A percentile compares a stretch with the other conserved stretches of the same genome.
Conservation (phyloP, 2,113 vertebrate species). For the Nesospiza acunhae region DNA sequence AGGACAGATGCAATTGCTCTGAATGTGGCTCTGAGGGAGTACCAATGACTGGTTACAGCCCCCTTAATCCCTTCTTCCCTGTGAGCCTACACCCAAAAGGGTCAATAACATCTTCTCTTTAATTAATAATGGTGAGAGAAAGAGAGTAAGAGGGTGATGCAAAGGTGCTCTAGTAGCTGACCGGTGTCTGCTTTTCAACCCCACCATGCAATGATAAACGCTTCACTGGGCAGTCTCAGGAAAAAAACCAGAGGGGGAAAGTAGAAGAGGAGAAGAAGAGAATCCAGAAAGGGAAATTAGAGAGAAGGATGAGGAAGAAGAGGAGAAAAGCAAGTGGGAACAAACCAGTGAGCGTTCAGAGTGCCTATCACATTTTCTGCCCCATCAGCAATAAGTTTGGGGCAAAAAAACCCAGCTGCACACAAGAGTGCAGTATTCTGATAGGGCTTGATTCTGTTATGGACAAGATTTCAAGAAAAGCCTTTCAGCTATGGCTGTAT, state of each 20-base stretch:
- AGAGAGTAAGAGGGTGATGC: neutral
- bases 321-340: neutral
- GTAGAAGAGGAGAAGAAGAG: neutral
- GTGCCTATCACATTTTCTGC: neutral
- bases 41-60: neutral
- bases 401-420: neutral
- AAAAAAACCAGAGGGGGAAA: neutral
- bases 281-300: neutral
- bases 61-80: neutral
- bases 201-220: neutral
- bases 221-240: neutral
- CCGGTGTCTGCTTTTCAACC: neutral
- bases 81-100: neutral
- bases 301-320: neutral
- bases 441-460: neutral
- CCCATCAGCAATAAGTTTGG: neutral
- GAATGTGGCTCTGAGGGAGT: neutral
- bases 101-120: neutral
- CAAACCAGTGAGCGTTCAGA: neutral
- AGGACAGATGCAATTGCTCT: neutral
- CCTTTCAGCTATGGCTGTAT: neutral
- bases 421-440: neutral
- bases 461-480: neutral
- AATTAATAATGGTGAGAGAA: neutral
- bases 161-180: neutral